Evolutionary conservation across 1,140 invertebrate species (phyloP).

Genomic region (Rhopalosiphum maidis): DNA sequence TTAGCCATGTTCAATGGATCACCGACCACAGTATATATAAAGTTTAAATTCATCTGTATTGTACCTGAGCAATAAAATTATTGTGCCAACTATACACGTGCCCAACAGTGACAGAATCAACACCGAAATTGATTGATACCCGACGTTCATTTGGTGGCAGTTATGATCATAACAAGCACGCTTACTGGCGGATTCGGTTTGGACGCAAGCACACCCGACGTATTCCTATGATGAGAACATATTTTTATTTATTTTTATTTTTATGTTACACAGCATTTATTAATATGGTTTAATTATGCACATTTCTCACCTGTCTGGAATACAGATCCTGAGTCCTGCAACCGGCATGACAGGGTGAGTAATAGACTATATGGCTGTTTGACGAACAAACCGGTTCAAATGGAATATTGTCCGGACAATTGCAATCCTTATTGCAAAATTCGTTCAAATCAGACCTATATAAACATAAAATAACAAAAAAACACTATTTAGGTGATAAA

Average conservation of each 20-base stretch:
- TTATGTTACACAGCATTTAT: not conserved
- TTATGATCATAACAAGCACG: conserved; percentile 41
- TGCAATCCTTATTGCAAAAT: conserved; percentile 48
- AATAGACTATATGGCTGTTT: conserved; percentile 51
- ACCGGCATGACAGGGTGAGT: conserved; percentile 58
- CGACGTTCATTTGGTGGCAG: conserved; percentile 53
- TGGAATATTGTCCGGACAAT: conserved; percentile 51
- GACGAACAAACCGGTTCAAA: conserved; percentile 57
- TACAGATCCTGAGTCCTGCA: conserved; percentile 45
- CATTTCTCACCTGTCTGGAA: conserved; percentile 2
- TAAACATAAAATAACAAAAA: not conserved
- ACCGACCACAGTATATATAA: not conserved
- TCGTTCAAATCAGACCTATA: conserved; percentile 4
- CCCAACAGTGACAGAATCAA: conserved; percentile 48
- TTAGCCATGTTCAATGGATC: not conserved
- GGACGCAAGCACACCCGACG: conserved; percentile 55
- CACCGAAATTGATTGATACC: conserved; percentile 56
- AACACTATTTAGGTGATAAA: not conserved
- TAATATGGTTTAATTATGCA: not conserved
- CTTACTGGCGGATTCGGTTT: conserved; percentile 51
- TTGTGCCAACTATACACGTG: conserved; percentile 49
- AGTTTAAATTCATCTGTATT: not conserved
- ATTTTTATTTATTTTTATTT: not conserved
- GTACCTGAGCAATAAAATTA: conserved; percentile 37
- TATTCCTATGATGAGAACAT: conserved; percentile 39